Conservation (phyloP, 1,140 invertebrate species). For the Hydropsyche tenuis region DNA sequence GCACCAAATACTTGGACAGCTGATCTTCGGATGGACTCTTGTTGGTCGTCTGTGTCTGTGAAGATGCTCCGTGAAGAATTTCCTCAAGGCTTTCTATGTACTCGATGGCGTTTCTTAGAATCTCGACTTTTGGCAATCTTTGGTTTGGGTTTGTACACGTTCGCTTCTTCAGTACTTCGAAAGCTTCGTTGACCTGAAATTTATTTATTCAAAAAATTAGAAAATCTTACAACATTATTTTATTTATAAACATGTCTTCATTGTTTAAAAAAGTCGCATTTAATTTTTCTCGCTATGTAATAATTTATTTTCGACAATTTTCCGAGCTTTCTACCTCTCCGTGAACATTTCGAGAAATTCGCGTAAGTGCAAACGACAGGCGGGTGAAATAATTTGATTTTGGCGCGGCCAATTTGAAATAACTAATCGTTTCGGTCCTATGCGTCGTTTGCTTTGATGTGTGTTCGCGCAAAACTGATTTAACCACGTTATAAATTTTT, state of each 20-base stretch:
- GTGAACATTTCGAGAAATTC: background rate
- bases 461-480: slow-evolving; percentile 2
- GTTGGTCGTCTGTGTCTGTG: background rate
- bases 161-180: slow-evolving; percentile 90
- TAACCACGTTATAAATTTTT: background rate
- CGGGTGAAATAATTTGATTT: no score
- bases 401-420: slow-evolving; percentile 1
- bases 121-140: slow-evolving; percentile 95
- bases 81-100: slow-evolving; percentile 96
- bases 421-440: background rate
- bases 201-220: background rate
- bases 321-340: background rate
- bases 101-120: slow-evolving; percentile 95
- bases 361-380: background rate
- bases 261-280: no score
- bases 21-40: slow-evolving; percentile 11
- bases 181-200: slow-evolving; percentile 94
- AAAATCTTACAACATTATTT: no score
- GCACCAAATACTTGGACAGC: slow-evolving; percentile 30
- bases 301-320: background rate
- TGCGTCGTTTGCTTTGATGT: slow-evolving; percentile 4
- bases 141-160: slow-evolving; percentile 96
- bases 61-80: slow-evolving; percentile 67
- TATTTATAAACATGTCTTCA: background rate
- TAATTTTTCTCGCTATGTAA: no score